These are phyloP conservation scores for Neopipo cinnamomea DNA, from an alignment of 2,113 vertebrate genomes.

Conservation along the genomic window DNA sequence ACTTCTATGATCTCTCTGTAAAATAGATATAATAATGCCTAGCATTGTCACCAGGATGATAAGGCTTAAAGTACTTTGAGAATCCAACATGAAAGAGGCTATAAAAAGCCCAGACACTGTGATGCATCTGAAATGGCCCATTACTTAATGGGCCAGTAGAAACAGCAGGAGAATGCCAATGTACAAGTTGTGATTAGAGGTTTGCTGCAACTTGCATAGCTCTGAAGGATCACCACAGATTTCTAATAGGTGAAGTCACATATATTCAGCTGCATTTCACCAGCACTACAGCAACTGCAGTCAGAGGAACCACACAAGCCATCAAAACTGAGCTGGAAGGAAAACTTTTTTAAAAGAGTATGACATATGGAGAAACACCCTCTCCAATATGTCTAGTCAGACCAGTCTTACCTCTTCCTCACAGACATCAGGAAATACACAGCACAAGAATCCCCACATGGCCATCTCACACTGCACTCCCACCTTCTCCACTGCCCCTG, in stretches of 20 bases:
- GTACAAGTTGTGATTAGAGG: not conserved
- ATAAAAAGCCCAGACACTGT: not conserved
- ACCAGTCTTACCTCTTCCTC: not conserved
- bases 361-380: not conserved
- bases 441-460: not conserved
- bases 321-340: not conserved
- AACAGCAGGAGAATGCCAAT: not conserved
- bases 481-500: not conserved
- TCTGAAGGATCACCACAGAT: not conserved
- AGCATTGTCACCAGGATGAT: constrained; percentile 7
- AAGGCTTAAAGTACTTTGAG: constrained; percentile 18
- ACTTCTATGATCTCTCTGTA: constrained; percentile 1
- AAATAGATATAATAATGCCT: constrained; percentile 28
- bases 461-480: not conserved
- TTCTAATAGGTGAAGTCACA: not conserved
- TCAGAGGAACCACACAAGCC: not conserved
- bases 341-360: not conserved
- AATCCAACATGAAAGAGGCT: not conserved
- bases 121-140: not conserved
- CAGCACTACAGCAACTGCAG: rapidly evolving
- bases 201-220: not conserved
- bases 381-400: not conserved
- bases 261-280: not conserved
- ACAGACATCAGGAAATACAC: not conserved
- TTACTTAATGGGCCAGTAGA: not conserved